phyloP scores from a whole-genome alignment of 2,888 invertebrate species.

The Drepana falcataria region DNA sequence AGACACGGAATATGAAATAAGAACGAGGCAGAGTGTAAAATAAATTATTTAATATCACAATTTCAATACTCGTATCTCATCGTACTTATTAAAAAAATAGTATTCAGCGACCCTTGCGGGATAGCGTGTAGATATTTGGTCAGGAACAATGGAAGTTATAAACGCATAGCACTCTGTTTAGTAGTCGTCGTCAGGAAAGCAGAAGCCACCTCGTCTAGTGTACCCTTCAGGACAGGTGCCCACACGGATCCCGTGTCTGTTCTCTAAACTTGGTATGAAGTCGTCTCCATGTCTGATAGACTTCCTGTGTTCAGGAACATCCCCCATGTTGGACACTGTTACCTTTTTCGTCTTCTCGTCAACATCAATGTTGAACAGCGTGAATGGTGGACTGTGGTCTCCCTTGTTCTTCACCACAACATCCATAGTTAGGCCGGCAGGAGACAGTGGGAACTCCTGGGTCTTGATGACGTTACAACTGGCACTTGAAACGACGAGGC shows the following conservation, averaged over 20 bases:
- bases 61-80: too few species aligned
- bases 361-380: conserved; percentile 17
- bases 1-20: too few species aligned
- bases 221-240: conserved; percentile 29
- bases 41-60: too few species aligned
- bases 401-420: conserved; percentile 17
- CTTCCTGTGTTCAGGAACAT: not conserved
- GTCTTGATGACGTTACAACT: conserved; percentile 19
- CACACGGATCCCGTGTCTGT: conserved; percentile 18
- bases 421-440: conserved; percentile 22
- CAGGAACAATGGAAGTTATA: too few species aligned
- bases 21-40: too few species aligned
- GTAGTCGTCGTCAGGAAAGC: conserved; percentile 25
- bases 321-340: conserved; percentile 1
- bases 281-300: not conserved
- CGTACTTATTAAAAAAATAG: too few species aligned
- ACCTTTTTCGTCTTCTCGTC: conserved; percentile 11
- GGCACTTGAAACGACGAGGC: conserved; percentile 15
- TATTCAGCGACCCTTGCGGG: too few species aligned
- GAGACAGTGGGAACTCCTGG: conserved; percentile 13
- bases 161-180: too few species aligned
- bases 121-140: too few species aligned
- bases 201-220: conserved; percentile 20
- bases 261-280: conserved; percentile 12
- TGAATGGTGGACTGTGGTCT: conserved; percentile 6